A percentile compares a stretch with the other conserved stretches of the same genome.
Conservation (phyloP, 2,888 invertebrate species). For the Melolontha melolontha region DNA sequence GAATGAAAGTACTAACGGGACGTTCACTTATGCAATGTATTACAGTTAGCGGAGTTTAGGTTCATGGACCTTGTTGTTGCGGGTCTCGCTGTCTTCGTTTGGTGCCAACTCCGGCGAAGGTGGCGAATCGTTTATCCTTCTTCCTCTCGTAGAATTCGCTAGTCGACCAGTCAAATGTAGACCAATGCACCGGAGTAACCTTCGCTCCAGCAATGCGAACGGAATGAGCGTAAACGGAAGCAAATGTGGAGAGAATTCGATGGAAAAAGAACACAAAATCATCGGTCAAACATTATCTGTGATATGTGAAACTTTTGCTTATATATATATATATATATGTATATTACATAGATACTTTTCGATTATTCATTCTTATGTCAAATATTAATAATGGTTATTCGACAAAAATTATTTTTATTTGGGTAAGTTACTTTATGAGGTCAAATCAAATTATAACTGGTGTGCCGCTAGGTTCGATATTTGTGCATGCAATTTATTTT, state of each 20-base stretch:
- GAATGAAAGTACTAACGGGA: conserved; percentile 60
- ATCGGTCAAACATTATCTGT: conserved; percentile 1
- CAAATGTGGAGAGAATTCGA: conserved; percentile 47
- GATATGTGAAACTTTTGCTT: conserved; percentile 15
- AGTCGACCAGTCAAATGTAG: conserved; percentile 45
- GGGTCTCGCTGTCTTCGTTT: conserved; percentile 48
- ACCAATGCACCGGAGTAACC: conserved; percentile 48
- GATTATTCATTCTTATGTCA: too few species aligned
- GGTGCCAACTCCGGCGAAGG: not conserved
- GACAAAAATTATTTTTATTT: too few species aligned
- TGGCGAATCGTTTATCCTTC: conserved; percentile 21
- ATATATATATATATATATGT: not conserved
- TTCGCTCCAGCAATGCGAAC: conserved; percentile 57
- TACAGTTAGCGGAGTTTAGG: conserved; percentile 55
- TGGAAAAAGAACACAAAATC: conserved; percentile 20
- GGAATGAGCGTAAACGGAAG: conserved; percentile 60
- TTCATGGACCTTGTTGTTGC: conserved; percentile 55
- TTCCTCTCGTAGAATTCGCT: conserved; percentile 46
- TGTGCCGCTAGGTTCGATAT: too few species aligned
- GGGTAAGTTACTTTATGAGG: too few species aligned
- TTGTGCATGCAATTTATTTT: too few species aligned
- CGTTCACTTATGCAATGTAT: conserved; percentile 60
- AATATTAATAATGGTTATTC: too few species aligned
- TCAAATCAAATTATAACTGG: too few species aligned
- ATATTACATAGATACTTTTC: conserved; percentile 5